These are phyloP conservation scores for Dendrolimus houi DNA, from an alignment of 2,888 invertebrate genomes.

Conservation along the genomic window DNA sequence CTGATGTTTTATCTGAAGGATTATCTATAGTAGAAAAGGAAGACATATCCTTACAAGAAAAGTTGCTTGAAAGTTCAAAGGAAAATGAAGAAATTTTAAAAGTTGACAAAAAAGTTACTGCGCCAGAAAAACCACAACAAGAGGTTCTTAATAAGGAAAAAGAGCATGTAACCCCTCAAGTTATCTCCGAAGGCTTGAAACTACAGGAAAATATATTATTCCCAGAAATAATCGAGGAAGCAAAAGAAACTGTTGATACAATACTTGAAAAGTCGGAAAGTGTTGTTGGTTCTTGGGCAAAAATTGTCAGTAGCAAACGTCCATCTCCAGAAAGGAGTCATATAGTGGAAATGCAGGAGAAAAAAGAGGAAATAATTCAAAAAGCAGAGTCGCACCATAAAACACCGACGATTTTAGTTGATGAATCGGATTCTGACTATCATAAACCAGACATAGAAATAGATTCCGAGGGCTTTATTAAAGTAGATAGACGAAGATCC, in stretches of 20 bases:
- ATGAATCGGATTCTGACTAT: constrained; percentile 37
- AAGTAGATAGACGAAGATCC: constrained; percentile 64
- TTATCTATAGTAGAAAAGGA: constrained; percentile 18
- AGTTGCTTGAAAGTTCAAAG: constrained; percentile 16
- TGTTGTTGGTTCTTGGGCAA: constrained; percentile 52
- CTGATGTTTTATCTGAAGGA: constrained; percentile 78
- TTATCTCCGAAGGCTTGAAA: background rate
- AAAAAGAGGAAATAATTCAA: constrained; percentile 12
- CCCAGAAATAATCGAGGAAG: constrained; percentile 6
- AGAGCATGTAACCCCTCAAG: background rate
- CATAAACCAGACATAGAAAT: constrained; percentile 36
- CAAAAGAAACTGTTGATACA: constrained; percentile 9
- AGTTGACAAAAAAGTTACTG: constrained; percentile 9
- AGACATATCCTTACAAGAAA: constrained; percentile 10
- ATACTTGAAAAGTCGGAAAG: constrained; percentile 14
- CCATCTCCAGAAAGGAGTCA: constrained; percentile 43
- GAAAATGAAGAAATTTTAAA: constrained; percentile 14
- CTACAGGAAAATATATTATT: constrained; percentile 6
- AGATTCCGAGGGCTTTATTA: constrained; percentile 67
- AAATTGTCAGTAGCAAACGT: constrained; percentile 51
- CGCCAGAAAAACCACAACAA: background rate
- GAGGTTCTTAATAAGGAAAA: background rate
- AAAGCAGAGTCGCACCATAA: constrained; percentile 17
- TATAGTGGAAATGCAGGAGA: constrained; percentile 22
- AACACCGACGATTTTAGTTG: constrained; percentile 53